phyloP scores from a whole-genome alignment of 2,113 vertebrate species.

The Bostrychus sinensis region DNA sequence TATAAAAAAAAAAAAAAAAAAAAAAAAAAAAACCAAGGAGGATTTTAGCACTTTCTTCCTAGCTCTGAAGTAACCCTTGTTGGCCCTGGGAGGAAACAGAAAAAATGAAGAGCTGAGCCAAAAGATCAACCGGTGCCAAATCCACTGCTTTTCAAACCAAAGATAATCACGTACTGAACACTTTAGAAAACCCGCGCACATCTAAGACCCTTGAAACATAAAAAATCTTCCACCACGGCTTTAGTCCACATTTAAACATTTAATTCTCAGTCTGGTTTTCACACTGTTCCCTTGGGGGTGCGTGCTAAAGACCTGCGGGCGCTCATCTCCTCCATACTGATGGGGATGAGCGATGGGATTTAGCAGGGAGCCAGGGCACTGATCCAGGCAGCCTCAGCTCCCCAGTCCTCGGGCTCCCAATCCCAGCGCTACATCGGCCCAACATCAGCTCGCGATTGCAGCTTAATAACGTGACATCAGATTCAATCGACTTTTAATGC shows the following conservation, averaged over 20 bases:
- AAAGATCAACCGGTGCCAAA: slow-evolving; percentile 38
- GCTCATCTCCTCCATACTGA: slow-evolving; percentile 52
- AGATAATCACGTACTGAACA: slow-evolving; percentile 1
- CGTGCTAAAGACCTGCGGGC: slow-evolving; percentile 20
- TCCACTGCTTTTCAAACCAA: slow-evolving; percentile 9
- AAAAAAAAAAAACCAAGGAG: slow-evolving; percentile 25
- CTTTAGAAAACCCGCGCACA: slow-evolving; percentile 15
- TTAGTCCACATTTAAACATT: slow-evolving; percentile 36
- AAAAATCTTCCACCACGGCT: slow-evolving; percentile 21
- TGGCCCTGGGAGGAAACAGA: slow-evolving; percentile 19
- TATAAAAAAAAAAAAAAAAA: too few relatives aligned
- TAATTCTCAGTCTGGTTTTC: slow-evolving; percentile 34
- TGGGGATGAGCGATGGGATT: slow-evolving; percentile 62
- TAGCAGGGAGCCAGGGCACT: slow-evolving; percentile 57
- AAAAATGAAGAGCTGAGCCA: slow-evolving; percentile 30
- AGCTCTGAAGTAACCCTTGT: slow-evolving; percentile 14
- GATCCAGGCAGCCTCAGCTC: slow-evolving; percentile 56
- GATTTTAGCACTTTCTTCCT: slow-evolving; percentile 18
- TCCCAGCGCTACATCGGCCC: slow-evolving; percentile 40
- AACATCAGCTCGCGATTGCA: slow-evolving; percentile 50
- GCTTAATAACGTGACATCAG: slow-evolving; percentile 55
- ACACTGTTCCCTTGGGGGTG: slow-evolving; percentile 7
- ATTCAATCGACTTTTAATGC: slow-evolving; percentile 47
- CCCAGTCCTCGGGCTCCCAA: slow-evolving; percentile 53
- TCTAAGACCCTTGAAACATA: slow-evolving; percentile 24